Conservation (phyloP, 37 sponge, comb jelly and placozoan species). For the Bolinopsis microptera region DNA sequence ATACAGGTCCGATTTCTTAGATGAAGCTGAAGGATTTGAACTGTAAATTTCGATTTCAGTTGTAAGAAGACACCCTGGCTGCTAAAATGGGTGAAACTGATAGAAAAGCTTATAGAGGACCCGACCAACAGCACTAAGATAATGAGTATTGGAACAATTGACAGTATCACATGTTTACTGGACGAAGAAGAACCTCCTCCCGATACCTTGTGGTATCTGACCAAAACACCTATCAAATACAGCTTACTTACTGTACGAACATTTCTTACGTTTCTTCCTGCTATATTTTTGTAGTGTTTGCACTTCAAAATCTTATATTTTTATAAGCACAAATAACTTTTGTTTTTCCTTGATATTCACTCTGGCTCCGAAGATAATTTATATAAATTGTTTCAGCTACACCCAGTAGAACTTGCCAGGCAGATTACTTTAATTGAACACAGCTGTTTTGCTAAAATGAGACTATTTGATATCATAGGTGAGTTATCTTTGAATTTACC, state of each 20-base stretch:
- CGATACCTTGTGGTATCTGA: neutral
- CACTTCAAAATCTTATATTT: too few species aligned
- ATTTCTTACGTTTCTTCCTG: too few species aligned
- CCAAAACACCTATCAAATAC: neutral
- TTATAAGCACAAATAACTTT: too few species aligned
- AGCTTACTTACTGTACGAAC: neutral
- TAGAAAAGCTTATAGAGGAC: neutral
- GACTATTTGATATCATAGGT: constrained; percentile 22
- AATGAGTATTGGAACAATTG: neutral
- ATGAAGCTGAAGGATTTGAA: too few species aligned
- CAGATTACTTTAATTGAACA: constrained; percentile 51
- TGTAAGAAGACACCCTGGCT: neutral
- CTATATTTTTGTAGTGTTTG: too few species aligned
- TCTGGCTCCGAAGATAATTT: too few species aligned
- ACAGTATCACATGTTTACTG: neutral
- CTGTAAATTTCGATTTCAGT: too few species aligned
- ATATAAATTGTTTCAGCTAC: neutral
- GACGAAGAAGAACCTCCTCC: neutral
- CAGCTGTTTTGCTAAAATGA: neutral
- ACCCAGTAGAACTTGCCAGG: constrained; percentile 19
- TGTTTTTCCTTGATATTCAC: too few species aligned
- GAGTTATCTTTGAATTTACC: neutral
- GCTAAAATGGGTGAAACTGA: constrained; percentile 9
- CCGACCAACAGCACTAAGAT: neutral
- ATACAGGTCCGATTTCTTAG: too few species aligned